Base-by-base conservation (phyloP, 2,113 vertebrate species). In the Pangasianodon gigas region DNA sequence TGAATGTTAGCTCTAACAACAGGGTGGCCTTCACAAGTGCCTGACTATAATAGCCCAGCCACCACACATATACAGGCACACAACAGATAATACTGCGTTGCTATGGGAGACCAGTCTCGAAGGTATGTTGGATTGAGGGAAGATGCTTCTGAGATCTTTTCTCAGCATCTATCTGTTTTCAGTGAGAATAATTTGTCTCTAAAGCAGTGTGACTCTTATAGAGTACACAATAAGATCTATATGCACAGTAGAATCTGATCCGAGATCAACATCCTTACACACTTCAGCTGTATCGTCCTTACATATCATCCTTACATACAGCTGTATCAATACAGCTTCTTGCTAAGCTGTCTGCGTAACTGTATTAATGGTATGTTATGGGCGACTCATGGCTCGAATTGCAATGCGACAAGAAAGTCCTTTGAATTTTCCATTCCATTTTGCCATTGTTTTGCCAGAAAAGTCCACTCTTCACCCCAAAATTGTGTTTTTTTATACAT, bases 11-110 rank as follows among this genome's bases (percentile, higher is more conserved):
- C 81, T 92, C 87, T 87, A 87, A 87, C 65, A 62, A 87, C 67
- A 44, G 32, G 60, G 60, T 90, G 89, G 89, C 89, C 87, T 89
- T 92, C 87, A 87, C 84, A 87, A 81, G 29, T 86, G 89, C 84
- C n/a, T 29, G 44, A 88, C 51, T 67, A 90, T 89, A 87, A 92
- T 87, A 90, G 84, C 69, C 24, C 44, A 88, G 83, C 29, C 87
- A 52, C 83, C 90, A 85, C 75, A 89, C 58, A 87, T 26, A 62
- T 81, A 80, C 67, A 69, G 77, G 75, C 54, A 69, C 71, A 82
- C 62, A 90, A 41, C 32, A 81, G 58, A 91, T 90, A 91, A 91
- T 90, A 82, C 88, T 84, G 74, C 77, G 91, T 91, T 92, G 91
- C 91, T 75, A 90, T 88, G 88, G 91, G 90, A 91, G 84, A 92